Base-by-base conservation (phyloP, 2,797 vertebrate species). In the Vireo griseus region DNA sequence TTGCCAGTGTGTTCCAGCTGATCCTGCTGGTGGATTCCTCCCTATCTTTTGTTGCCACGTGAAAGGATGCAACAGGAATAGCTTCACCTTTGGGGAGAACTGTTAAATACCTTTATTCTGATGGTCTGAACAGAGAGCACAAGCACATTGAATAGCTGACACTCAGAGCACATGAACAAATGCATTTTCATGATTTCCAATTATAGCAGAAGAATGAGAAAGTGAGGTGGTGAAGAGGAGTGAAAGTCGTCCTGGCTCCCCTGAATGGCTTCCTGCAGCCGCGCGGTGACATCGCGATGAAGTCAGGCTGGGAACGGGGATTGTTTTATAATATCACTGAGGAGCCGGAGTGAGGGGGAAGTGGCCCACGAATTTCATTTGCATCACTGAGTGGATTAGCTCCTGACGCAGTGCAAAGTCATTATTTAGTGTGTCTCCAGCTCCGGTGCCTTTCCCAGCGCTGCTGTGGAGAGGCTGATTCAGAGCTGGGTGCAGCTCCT, bases 321-420 rank as follows among this genome's bases (percentile, higher is more conserved):
- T 37, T 65, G 84, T 68, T 94, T 69, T 79, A 44, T 55, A 80
- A 89, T 85, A 71, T 52, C 80, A 44, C 48, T 8, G 7, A 73
- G 92, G 61, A 93, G 92, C 93, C 25, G 59, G 88, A 92, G 95
- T 87, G 95, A 96, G 95, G 93, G 94, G 96, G 93, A 94, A 80
- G 96, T 68, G 86, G 95, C 94, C 93, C 94, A 93, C 87, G 86
- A 63, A 42, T 79, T 78, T 31, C 57, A 94, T 94, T 95, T 92
- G 93, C 95, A 95, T 94, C 95, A 91, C 94, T 54, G 95, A 94
- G 95, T 90, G 95, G 90, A 86, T 95, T 76, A 95, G 96, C 88
- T 95, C 84, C 93, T 93, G 94, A 93, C 92, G 94, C 94, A 95
- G 86, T 80, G 92, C 91, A 89, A 94, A 92, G 86, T 94, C 95